Evolutionary conservation across 35 echinoderm and acorn worm species (phyloP).

Genomic region (Holothuria glaberrima): DNA sequence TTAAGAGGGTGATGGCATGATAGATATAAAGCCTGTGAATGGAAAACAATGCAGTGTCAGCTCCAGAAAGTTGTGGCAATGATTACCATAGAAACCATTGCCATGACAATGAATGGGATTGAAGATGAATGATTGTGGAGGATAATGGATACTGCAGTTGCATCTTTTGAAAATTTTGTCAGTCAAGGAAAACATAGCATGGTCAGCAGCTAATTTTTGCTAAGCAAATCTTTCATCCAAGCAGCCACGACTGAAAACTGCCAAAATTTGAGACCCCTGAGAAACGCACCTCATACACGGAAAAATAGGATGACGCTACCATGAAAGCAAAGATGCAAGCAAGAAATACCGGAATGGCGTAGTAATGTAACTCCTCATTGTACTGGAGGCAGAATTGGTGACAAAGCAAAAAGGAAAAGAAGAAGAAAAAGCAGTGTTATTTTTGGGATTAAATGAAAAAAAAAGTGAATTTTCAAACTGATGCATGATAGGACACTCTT

Average conservation of each 20-base stretch:
- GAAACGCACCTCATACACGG: slow-evolving; percentile 87
- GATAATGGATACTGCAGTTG: neutral
- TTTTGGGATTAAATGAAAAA: neutral
- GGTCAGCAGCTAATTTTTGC: neutral
- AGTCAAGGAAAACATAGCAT: neutral
- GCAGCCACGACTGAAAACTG: too few relatives aligned
- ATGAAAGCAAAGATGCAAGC: slow-evolving; percentile 92
- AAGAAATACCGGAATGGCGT: slow-evolving; percentile 89
- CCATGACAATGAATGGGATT: neutral
- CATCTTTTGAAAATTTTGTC: neutral
- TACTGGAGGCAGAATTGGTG: slow-evolving; percentile 20
- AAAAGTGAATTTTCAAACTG: neutral
- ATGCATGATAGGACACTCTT: too few relatives aligned
- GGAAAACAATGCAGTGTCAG: too few relatives aligned
- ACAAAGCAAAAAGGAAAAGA: slow-evolving; percentile 35
- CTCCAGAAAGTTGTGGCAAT: too few relatives aligned
- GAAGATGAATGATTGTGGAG: neutral
- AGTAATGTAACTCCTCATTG: slow-evolving; percentile 71
- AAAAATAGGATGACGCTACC: slow-evolving; percentile 75
- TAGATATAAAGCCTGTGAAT: too few relatives aligned
- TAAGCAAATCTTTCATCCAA: neutral
- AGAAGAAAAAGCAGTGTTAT: neutral
- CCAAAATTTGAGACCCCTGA: neutral
- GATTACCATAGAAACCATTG: neutral
- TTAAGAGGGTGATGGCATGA: too few relatives aligned